Evolutionary conservation across 2,888 invertebrate species (phyloP), one percentile per base, ranked within the genome.

Genomic region (Eubasilissa splendida): DNA sequence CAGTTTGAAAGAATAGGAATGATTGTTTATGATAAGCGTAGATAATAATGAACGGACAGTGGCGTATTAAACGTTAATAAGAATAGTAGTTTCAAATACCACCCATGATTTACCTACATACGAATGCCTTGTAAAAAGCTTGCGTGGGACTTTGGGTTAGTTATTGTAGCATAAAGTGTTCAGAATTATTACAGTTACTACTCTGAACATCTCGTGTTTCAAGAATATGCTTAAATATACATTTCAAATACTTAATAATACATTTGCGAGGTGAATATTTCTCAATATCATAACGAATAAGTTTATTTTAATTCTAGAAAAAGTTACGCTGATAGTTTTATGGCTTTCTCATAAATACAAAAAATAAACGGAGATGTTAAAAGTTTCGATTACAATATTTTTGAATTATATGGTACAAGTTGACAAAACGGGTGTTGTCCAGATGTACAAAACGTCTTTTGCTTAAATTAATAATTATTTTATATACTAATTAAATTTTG

Each of bases 131-230:
- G 70, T 66, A 83, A 80, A 80, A 80, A 71, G 33, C 50, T 53
- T 31, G 80, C 74, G 80, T 79, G 80, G 80, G 82, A 14, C 22
- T 22, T 31, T 33, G 68, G 10, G 54, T 76, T 77, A 63, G 65
- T 71, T 76, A 76, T 76, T 76, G 80, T 76, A 33, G 33, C 80
- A 83, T 83, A 81, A 82, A 83, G 75, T 79, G 78, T 76, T 60
- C 80, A 71, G 80, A 83, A 80, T 79, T 83, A 83, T 81, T 83
- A 70, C 78, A 50, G 60, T 71, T 65, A 33, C 56, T 76, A 9
- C 60, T 58, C 58, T 42, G 58, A 75, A 68, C 74, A 65, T 74
- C 80, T 83, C 82, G 68, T 12, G 80, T 83, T 83, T 80, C 82
- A 81, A 80, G 82, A 77, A 81, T 83, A 74, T 63, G 60, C 76